A percentile compares a stretch with the other conserved stretches of the same genome.
These are phyloP conservation scores for Panopea generosa DNA, from an alignment of 2,888 invertebrate genomes.

Conservation along the genomic window DNA sequence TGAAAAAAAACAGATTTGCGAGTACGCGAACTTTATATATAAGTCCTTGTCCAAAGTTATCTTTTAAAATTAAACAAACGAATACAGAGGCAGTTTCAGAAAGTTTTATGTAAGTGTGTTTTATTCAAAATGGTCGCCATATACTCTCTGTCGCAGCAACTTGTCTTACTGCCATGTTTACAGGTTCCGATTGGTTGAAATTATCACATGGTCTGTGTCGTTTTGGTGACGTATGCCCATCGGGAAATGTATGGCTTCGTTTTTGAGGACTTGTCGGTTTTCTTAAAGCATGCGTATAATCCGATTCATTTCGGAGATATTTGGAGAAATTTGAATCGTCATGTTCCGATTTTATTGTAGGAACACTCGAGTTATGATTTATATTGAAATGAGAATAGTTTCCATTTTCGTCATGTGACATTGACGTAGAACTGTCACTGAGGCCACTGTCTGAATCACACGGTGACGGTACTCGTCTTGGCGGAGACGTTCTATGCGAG, in stretches of 20 bases:
- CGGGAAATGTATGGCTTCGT: background rate
- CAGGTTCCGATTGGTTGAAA: background rate
- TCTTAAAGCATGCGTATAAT: slow-evolving; percentile 2
- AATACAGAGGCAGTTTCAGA: no score
- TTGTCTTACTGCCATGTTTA: slow-evolving; percentile 6
- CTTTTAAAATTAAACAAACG: no score
- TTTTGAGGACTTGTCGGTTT: background rate
- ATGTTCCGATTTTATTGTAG: slow-evolving; percentile 21
- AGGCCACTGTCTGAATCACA: slow-evolving; percentile 62
- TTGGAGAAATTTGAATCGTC: slow-evolving; percentile 7
- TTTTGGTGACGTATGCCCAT: background rate
- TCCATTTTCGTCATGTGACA: slow-evolving; percentile 61
- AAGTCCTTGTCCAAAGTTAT: no score
- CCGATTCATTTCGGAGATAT: background rate
- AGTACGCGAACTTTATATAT: no score
- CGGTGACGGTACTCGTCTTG: slow-evolving; percentile 50
- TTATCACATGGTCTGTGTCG: background rate
- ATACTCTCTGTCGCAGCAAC: slow-evolving; percentile 29
- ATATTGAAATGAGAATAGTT: slow-evolving; percentile 59
- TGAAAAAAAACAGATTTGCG: no score
- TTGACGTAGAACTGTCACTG: slow-evolving; percentile 56
- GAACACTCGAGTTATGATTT: slow-evolving; percentile 25
- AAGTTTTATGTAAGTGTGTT: no score
- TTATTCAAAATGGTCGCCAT: slow-evolving; percentile 55
- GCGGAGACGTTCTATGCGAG: slow-evolving; percentile 28